Evolutionary conservation across 2,888 invertebrate species (phyloP), one percentile per base, ranked within the genome.

Genomic region (Rhingia rostrata): DNA sequence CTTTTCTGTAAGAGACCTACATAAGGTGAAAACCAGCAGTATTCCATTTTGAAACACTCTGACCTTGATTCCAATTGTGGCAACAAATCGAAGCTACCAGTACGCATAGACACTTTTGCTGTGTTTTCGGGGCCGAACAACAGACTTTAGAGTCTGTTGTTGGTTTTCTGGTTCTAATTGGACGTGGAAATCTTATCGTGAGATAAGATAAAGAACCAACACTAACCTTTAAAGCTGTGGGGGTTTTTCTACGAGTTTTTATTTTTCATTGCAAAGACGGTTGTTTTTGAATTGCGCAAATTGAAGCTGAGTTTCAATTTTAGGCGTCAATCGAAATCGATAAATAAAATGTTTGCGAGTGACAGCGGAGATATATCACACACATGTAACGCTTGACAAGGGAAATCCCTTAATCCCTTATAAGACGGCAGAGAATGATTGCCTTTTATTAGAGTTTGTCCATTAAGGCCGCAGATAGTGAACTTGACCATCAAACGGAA

Each of bases 61-160:
- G 78, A 83, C 82, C 82, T 83, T 83, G 82, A 83, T 83, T 78
- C 78, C 73, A 73, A 56, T 78, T 67, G 61, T 32, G 45, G 66
- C 60, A 77, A 66, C 54, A 41, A 72, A 56, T 81, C 58, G 41
- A 70, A 82, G 66, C 47, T 22, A 22, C 22, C 22, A 22, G 53
- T 61, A 70, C 41, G 14, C 37, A 35, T 56, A 54, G 51, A 56
- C 12, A 53, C 30, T 10, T 41, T 10, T 41, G 7, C 6, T 41
- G 4, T 41, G 41, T 41, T 41, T 22, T 22, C 2, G 22, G 14
- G 37, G 41, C 5, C 0, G 32, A 51, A 32, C 0, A 3, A 51
- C 14, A 14, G 4, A 47, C 37, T 12, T 37, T 9, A 56, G 14
- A 39, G 49, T 35, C 41, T 39, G 22, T 22, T 22, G 22, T 22